Evolutionary conservation across 2,113 vertebrate species (phyloP).

Genomic region (Myrmecophaga tridactyla): DNA sequence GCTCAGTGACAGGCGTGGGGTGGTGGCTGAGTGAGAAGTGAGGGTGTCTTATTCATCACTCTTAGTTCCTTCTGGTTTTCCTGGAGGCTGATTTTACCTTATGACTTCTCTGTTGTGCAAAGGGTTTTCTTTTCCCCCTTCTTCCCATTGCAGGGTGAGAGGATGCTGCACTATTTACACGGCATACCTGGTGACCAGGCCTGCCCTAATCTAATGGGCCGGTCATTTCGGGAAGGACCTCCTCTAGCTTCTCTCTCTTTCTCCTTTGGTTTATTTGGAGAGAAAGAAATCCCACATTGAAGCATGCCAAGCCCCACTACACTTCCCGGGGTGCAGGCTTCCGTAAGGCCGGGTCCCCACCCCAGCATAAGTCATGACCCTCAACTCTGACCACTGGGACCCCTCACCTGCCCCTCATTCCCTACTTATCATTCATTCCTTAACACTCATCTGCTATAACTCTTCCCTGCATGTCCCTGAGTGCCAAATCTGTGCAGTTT

Average conservation of each 20-base stretch:
- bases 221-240: background rate
- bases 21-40: background rate
- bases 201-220: background rate
- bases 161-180: background rate
- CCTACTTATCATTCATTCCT: background rate
- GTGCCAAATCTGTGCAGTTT: background rate
- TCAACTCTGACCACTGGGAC: background rate
- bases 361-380: accelerated
- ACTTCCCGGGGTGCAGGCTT: background rate
- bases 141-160: background rate
- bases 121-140: background rate
- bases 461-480: background rate
- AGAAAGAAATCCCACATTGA: background rate
- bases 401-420: background rate
- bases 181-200: background rate
- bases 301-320: accelerated
- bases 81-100: background rate
- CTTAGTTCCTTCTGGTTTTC: background rate
- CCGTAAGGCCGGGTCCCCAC: accelerated
- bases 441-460: background rate
- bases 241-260: background rate
- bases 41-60: background rate
- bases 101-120: background rate
- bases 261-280: background rate
- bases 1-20: background rate